Evolutionary conservation across 1,140 invertebrate genomes (phyloP).

Genomic region (Sogatella furcifera): DNA sequence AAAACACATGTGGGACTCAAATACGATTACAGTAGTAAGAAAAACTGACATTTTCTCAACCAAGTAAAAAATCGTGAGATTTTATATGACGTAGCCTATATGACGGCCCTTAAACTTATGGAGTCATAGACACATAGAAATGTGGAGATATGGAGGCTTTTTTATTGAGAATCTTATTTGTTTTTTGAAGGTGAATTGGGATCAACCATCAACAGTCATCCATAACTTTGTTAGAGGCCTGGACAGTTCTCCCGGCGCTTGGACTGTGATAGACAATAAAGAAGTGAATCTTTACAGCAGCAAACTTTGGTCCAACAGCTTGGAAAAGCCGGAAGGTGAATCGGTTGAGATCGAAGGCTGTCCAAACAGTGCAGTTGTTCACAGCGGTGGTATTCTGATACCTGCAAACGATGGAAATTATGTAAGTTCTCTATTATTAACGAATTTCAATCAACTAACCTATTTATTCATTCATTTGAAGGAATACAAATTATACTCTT

Average conservation of each 20-base stretch:
- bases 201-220: slow-evolving; percentile 50
- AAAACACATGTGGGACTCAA: too few relatives aligned
- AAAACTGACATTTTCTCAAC: too few relatives aligned
- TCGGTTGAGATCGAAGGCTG: slow-evolving; percentile 50
- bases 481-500: too few relatives aligned
- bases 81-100: too few relatives aligned
- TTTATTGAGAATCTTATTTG: neutral
- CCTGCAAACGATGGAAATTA: slow-evolving; percentile 54
- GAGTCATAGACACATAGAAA: too few relatives aligned
- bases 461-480: too few relatives aligned
- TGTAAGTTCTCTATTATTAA: slow-evolving; percentile 4
- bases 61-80: too few relatives aligned
- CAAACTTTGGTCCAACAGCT: slow-evolving; percentile 47
- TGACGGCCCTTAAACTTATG: too few relatives aligned
- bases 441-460: too few relatives aligned
- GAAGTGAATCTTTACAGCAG: slow-evolving; percentile 73
- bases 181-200: slow-evolving; percentile 55
- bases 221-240: slow-evolving; percentile 92
- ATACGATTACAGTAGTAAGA: too few relatives aligned
- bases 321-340: slow-evolving; percentile 45
- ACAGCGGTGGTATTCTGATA: slow-evolving; percentile 69
- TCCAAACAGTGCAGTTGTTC: slow-evolving; percentile 51
- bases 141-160: too few relatives aligned
- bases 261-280: slow-evolving; percentile 51
- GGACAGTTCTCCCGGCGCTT: slow-evolving; percentile 87